Conservation (phyloP, 1,140 invertebrate species). For the Zaprionus nigranus region DNA sequence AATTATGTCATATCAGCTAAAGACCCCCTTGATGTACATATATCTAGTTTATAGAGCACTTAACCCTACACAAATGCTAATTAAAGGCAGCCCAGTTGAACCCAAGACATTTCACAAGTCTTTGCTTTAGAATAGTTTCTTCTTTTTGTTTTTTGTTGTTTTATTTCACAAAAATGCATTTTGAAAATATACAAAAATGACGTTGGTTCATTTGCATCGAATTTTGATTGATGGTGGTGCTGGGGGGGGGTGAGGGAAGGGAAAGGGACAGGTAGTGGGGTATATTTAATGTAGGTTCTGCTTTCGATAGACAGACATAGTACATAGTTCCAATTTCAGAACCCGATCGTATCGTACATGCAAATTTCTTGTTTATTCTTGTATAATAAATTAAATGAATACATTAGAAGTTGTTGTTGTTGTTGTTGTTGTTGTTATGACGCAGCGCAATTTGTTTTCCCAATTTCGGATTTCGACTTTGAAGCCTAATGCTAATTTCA, state of each 20-base stretch:
- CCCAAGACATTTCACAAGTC: not conserved
- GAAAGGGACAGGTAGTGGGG: not conserved
- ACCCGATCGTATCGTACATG: conserved; percentile 17
- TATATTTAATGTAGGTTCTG: not conserved
- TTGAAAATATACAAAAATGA: conserved; percentile 28
- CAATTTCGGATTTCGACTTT: conserved; percentile 1
- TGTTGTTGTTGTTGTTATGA: conserved; percentile 1
- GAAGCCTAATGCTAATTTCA: conserved; percentile 34
- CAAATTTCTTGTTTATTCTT: conserved; percentile 6
- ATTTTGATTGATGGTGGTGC: not conserved
- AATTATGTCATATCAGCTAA: not conserved
- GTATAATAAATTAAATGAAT: conserved; percentile 48
- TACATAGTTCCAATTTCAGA: conserved; percentile 1
- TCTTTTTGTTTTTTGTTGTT: not conserved
- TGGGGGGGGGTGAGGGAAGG: not conserved
- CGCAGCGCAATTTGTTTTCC: conserved; percentile 13
- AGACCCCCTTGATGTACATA: too few species aligned
- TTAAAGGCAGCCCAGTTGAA: not conserved
- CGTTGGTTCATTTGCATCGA: conserved; percentile 14
- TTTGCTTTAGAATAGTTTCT: not conserved
- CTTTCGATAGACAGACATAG: not conserved
- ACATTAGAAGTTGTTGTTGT: conserved; percentile 4
- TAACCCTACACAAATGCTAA: not conserved
- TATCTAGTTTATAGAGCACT: not conserved
- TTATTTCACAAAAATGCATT: conserved; percentile 40